Conservation (phyloP, 2,888 invertebrate genomes). For the Siphlonurus alternatus region DNA sequence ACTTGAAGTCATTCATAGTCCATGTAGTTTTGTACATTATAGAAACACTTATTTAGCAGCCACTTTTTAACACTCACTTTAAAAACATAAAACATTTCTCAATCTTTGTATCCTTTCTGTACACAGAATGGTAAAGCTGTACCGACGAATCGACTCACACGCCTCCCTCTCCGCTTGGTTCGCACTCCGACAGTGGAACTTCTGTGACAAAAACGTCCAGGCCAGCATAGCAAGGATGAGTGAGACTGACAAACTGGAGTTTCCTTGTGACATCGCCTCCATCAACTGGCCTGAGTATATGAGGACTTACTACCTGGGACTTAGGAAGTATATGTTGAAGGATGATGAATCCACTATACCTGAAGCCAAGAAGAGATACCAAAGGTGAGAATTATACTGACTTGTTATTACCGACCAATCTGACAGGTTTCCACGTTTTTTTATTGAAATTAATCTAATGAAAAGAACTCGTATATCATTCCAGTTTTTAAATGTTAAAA, state of each 20-base stretch:
- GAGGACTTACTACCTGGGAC: slow-evolving; percentile 28
- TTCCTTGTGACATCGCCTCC: slow-evolving; percentile 1
- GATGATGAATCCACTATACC: slow-evolving; percentile 23
- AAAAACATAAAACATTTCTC: no score
- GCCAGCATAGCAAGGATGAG: slow-evolving; percentile 16
- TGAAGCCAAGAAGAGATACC: slow-evolving; percentile 14
- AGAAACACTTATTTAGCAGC: no score
- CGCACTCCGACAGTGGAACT: slow-evolving; percentile 29
- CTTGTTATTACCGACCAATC: no score
- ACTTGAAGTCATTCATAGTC: no score
- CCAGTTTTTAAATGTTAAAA: no score
- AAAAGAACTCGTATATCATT: no score
- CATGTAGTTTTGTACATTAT: no score
- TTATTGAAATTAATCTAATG: no score
- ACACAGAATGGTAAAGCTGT: neutral
- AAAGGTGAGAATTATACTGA: neutral
- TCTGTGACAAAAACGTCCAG: slow-evolving; percentile 21
- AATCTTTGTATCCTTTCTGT: no score
- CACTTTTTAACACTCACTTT: no score
- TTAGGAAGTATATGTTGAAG: slow-evolving; percentile 27
- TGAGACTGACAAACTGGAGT: neutral
- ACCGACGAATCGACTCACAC: neutral
- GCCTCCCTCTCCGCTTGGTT: slow-evolving; percentile 20
- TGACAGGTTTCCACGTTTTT: no score
- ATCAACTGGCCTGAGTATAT: slow-evolving; percentile 28